These are phyloP conservation scores for Cydia fagiglandana DNA, from an alignment of 1,140 invertebrate species.

Conservation along the genomic window DNA sequence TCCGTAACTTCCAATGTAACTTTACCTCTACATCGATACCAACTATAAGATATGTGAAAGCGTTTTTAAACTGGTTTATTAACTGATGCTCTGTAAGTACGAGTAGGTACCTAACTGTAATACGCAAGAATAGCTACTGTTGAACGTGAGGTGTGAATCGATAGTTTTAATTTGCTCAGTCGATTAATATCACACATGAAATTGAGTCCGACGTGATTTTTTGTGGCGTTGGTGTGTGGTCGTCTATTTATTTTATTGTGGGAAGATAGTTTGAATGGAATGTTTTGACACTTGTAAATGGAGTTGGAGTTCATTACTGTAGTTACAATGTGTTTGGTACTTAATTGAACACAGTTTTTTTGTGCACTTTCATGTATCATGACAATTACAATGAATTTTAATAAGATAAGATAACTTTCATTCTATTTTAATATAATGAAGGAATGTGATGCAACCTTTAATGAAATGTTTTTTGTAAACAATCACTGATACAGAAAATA, in stretches of 20 bases:
- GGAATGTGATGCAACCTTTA: too few relatives aligned
- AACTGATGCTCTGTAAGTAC: neutral
- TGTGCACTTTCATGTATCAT: too few relatives aligned
- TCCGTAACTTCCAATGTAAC: neutral
- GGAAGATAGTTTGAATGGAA: neutral
- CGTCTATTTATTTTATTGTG: slow-evolving; percentile 5
- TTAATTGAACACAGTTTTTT: neutral
- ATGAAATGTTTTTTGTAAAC: too few relatives aligned
- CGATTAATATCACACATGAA: slow-evolving; percentile 17
- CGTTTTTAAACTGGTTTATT: neutral
- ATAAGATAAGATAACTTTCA: too few relatives aligned
- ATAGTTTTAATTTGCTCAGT: slow-evolving; percentile 5
- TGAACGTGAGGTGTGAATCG: neutral
- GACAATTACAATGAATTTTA: too few relatives aligned
- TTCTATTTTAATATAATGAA: too few relatives aligned
- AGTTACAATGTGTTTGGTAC: neutral
- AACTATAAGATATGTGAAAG: neutral
- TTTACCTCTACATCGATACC: neutral
- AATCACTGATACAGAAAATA: too few relatives aligned
- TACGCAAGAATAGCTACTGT: neutral
- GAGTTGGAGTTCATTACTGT: neutral
- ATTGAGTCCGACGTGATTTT: neutral
- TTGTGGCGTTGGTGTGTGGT: neutral
- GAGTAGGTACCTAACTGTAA: neutral
- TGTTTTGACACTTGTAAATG: slow-evolving; percentile 10